Percentiles rank a stretch among this genome's conserved stretches.
These are phyloP conservation scores for Eriosoma lanigerum DNA, from an alignment of 1,140 invertebrate genomes.

Conservation along the genomic window DNA sequence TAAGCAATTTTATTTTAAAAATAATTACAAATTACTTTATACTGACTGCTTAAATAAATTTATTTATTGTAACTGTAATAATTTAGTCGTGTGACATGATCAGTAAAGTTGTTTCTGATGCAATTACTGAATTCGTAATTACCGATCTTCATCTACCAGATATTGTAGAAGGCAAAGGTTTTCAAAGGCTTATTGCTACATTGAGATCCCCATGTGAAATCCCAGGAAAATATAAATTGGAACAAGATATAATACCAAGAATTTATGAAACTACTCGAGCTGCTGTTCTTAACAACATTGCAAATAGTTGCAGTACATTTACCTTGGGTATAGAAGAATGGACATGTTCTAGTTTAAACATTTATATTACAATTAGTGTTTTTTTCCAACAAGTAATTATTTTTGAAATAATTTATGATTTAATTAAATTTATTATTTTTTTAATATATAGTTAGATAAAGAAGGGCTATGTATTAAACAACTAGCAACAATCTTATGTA, in stretches of 20 bases:
- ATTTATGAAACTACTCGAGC: conserved; percentile 61
- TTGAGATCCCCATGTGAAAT: conserved; percentile 62
- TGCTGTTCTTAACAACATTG: conserved; percentile 55
- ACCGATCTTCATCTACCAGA: conserved; percentile 61
- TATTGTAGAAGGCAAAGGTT: conserved; percentile 62
- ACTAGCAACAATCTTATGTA: conserved; percentile 54
- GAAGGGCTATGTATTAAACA: conserved; percentile 54
- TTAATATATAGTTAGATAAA: conserved; percentile 53
- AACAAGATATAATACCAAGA: conserved; percentile 62
- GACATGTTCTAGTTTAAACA: conserved; percentile 59
- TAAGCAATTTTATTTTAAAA: not conserved
- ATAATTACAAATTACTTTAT: not conserved
- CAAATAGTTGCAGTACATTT: conserved; percentile 37
- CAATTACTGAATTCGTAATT: conserved; percentile 61
- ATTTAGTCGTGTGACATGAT: conserved; percentile 14
- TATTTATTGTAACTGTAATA: not conserved
- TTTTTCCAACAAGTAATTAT: conserved; percentile 60
- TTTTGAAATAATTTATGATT: conserved; percentile 40
- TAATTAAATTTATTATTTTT: conserved; percentile 54
- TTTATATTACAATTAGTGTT: conserved; percentile 60
- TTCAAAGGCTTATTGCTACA: conserved; percentile 61
- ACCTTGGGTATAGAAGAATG: conserved; percentile 60
- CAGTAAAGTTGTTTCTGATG: conserved; percentile 56
- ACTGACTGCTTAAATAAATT: not conserved
- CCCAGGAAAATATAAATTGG: conserved; percentile 61